Base-by-base conservation (phyloP, 2,797 vertebrate species). In the Alcedo quadribrachys region DNA sequence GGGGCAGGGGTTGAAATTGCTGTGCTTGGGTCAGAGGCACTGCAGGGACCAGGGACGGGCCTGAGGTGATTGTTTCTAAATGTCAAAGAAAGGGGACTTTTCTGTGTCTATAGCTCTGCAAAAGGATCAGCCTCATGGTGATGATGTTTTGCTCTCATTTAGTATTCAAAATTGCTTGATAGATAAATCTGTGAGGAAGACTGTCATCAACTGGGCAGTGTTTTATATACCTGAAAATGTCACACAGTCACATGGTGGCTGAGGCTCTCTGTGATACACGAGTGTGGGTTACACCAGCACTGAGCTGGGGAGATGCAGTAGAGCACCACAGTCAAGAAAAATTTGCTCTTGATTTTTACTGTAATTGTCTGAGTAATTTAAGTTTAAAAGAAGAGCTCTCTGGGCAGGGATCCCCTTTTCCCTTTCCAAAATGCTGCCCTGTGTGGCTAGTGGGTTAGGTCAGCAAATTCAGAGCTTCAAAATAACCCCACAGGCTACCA, bases 11-110 rank as follows among this genome's bases (percentile, higher is more conserved):
- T 24, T 37, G 5, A 7, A 75, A 4, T 42, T 45, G 28, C 63
- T 71, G 40, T 11, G 50, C 43, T 3, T 12, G 27, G 5, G 20
- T 50, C 68, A 51, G 15, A 15, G 4, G 7, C 19, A 40, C 54
- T n/a, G n/a, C 66, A 37, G 43, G 37, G 14, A 40, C 25, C 46
- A 63, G 32, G 35, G 17, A 53, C 15, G 25, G 58, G 10, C 6
- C 12, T 2, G 0, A 1, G 0, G 0, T 2, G 11, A 45, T 40
- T 40, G 37, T 33, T 43, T 46, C 42, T 28, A 17, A 61, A 24
- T 6, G 8, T 14, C 17, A 18, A 2, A 78, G 33, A 25, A 45
- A 62, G 57, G 18, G 45, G 74, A 45, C 28, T 53, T 43, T 19
- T 30, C 33, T 48, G 2, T 55, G 18, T 15, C 15, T 57, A 0